Conservation (phyloP, 2,113 vertebrate genomes). For the Microcebus lehilahytsara region DNA sequence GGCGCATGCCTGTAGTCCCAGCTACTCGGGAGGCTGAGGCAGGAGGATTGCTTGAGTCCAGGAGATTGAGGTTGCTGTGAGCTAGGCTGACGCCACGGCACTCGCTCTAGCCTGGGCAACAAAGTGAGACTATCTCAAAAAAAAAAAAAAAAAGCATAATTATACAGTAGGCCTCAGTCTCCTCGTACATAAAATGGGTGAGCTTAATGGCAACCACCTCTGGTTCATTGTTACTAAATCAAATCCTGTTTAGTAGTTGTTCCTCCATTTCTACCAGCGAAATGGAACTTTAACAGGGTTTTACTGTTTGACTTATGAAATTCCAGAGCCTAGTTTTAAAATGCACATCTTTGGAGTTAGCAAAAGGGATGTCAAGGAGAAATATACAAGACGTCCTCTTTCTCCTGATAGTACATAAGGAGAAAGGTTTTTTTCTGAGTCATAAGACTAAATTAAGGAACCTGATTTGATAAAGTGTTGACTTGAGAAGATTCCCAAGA, state of each 20-base stretch:
- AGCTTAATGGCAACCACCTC: background rate
- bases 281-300: background rate
- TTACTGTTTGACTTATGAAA: background rate
- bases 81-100: no score
- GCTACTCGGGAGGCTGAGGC: no score
- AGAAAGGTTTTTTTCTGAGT: background rate
- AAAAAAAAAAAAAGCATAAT: background rate
- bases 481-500: background rate
- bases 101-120: no score
- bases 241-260: background rate
- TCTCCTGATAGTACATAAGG: background rate
- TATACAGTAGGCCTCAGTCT: background rate
- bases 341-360: background rate
- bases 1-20: no score
- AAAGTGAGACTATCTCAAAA: no score
- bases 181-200: background rate
- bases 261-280: background rate
- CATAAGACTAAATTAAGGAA: conserved; percentile 1
- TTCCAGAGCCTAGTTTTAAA: background rate
- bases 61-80: no score
- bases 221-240: background rate
- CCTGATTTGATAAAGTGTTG: background rate
- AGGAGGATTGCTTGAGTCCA: no score
- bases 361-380: background rate
- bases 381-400: background rate